A percentile compares a stretch with the other conserved stretches of the same genome.
Evolutionary conservation across 2,888 invertebrate genomes (phyloP).

Genomic region (Pteria penguin): DNA sequence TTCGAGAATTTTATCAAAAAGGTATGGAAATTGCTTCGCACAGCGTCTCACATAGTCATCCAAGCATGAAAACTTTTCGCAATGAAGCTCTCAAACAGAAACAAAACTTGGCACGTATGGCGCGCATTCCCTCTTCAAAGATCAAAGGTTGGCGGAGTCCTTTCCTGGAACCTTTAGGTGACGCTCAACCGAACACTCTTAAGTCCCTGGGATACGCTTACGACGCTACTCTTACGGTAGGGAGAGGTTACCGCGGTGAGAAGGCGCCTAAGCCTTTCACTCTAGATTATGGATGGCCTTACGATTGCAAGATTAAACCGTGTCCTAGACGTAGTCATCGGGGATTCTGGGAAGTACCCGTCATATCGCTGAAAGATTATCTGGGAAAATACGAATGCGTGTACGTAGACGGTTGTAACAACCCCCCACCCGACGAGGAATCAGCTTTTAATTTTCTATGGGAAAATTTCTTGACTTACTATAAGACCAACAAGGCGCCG

Average conservation of each 20-base stretch:
- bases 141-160: slow-evolving; percentile 73
- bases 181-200: slow-evolving; percentile 56
- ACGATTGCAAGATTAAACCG: slow-evolving; percentile 72
- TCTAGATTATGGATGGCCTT: slow-evolving; percentile 84
- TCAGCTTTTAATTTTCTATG: slow-evolving; percentile 82
- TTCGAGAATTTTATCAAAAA: slow-evolving; percentile 67
- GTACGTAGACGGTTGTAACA: slow-evolving; percentile 73
- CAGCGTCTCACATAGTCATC: slow-evolving; percentile 68
- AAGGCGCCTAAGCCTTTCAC: slow-evolving; percentile 87
- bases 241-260: slow-evolving; percentile 42
- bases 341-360: slow-evolving; percentile 86
- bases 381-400: slow-evolving; percentile 69
- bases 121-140: slow-evolving; percentile 62
- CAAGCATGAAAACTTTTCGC: slow-evolving; percentile 53
- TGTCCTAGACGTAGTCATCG: slow-evolving; percentile 77
- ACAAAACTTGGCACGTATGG: slow-evolving; percentile 80
- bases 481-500: slow-evolving; percentile 86
- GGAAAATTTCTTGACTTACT: slow-evolving; percentile 89
- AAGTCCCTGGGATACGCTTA: slow-evolving; percentile 64
- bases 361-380: slow-evolving; percentile 79
- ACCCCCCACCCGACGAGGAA: slow-evolving; percentile 67
- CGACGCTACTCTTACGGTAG: slow-evolving; percentile 71
- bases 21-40: slow-evolving; percentile 71
- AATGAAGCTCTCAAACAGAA: slow-evolving; percentile 66
- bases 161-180: slow-evolving; percentile 70